Conservation (phyloP, 2,888 invertebrate genomes). For the Masnerella sp. region DNA sequence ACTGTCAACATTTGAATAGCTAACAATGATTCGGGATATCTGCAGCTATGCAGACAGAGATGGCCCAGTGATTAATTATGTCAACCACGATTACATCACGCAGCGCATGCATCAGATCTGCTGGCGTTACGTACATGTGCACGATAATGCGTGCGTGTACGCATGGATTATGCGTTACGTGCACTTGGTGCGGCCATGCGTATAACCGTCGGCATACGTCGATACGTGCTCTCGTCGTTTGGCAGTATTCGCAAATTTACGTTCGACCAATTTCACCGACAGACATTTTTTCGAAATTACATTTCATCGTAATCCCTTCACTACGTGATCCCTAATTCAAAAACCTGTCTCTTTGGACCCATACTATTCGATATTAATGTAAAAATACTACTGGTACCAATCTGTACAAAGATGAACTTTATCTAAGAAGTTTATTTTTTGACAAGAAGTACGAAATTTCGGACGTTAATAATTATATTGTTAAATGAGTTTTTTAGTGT, state of each 20-base stretch:
- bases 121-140: conserved; percentile 56
- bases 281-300: conserved; percentile 30
- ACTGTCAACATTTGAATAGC: conserved; percentile 52
- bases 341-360: neutral
- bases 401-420: no score
- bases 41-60: conserved; percentile 59
- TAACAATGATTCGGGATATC: conserved; percentile 44
- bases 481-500: no score
- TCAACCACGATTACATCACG: conserved; percentile 74
- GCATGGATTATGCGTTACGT: conserved; percentile 64
- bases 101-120: conserved; percentile 61
- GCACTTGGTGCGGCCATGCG: conserved; percentile 66
- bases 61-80: conserved; percentile 75
- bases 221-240: conserved; percentile 32
- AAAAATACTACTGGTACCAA: no score
- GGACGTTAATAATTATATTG: no score
- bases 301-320: conserved; percentile 13
- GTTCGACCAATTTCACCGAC: conserved; percentile 30
- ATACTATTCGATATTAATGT: no score
- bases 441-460: no score
- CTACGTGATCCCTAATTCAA: neutral
- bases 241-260: conserved; percentile 40
- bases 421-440: no score
- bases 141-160: conserved; percentile 62
- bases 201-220: conserved; percentile 63